Base-by-base conservation (phyloP, 2,888 invertebrate genomes). In the Pachymerium ferrugineum region DNA sequence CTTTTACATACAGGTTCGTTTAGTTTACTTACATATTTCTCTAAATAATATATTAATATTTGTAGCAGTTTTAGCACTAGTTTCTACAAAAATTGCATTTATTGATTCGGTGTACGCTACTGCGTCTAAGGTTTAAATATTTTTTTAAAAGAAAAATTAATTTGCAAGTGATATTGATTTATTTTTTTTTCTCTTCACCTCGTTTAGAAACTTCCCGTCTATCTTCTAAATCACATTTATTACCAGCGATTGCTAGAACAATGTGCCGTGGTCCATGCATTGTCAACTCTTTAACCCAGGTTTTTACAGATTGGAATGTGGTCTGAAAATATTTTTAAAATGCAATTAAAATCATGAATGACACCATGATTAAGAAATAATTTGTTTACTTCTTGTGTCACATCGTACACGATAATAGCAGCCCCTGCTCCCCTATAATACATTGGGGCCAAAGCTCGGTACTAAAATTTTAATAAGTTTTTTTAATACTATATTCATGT, bases 341-440 rank as follows among this genome's bases (percentile, higher is more conserved):
- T 35, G 35, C 14, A 35, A 35, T 35, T 35, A 35, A 8, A 35
- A 35, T 35, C 10, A 35, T 35, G 8, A 14, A 8, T 35, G 10
- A 10, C 35, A 10, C 10, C 35, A n/a, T n/a, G n/a, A n/a, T 80
- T 80, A 78, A 42, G 75, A 74, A 25, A 75, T 30, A 30, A 68
- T 38, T 67, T 42, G 77, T 78, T 78, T 79, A 83, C 83, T 79
- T 81, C 80, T 74, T 79, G 79, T 10, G 83, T 83, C 16, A 83
- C 81, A 78, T 84, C 84, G 78, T 83, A 84, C 0, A 83, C 83
- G 71, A 83, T 80, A 67, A 84, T 82, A 29, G 83, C 83, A 25
- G 83, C 83, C 3, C 81, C 80, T 19, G 83, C 81, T 19, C 83
- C 83, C 77, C 84, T 78, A 76, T 83, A 84, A 76, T 84, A 84